Evolutionary conservation across 1,140 invertebrate species (phyloP).

Genomic region (Rhopalosiphum padi): DNA sequence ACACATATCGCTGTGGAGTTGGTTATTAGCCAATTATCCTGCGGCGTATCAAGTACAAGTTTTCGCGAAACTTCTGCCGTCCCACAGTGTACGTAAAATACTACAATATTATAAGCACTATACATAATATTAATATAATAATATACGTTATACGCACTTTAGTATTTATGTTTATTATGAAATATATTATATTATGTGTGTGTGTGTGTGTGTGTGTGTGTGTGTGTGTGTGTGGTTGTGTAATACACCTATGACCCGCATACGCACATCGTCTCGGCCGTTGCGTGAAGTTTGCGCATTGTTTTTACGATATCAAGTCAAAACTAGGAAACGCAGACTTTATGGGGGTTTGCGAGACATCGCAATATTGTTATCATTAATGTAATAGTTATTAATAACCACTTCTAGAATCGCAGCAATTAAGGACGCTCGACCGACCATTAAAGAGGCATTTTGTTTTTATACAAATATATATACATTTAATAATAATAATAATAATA

Average conservation of each 20-base stretch:
- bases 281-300: neutral
- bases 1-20: neutral
- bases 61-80: neutral
- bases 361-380: conserved; percentile 18
- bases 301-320: conserved; percentile 15
- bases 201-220: neutral
- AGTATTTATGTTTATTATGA: neutral
- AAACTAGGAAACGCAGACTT: conserved; percentile 15
- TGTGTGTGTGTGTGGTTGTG: neutral
- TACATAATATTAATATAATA: neutral
- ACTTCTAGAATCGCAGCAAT: neutral
- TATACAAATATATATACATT: neutral
- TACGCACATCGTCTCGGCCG: neutral
- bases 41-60: conserved; percentile 7
- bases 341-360: neutral
- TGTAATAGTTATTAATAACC: conserved; percentile 8
- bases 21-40: conserved; percentile 19
- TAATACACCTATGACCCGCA: neutral
- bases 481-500: too few species aligned
- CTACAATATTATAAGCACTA: neutral
- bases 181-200: neutral
- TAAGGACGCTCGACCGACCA: neutral
- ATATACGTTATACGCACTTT: neutral
- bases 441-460: neutral
- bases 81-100: neutral